phyloP scores from a whole-genome alignment of 2,113 vertebrate genomes.

The Seriola aureovittata region DNA sequence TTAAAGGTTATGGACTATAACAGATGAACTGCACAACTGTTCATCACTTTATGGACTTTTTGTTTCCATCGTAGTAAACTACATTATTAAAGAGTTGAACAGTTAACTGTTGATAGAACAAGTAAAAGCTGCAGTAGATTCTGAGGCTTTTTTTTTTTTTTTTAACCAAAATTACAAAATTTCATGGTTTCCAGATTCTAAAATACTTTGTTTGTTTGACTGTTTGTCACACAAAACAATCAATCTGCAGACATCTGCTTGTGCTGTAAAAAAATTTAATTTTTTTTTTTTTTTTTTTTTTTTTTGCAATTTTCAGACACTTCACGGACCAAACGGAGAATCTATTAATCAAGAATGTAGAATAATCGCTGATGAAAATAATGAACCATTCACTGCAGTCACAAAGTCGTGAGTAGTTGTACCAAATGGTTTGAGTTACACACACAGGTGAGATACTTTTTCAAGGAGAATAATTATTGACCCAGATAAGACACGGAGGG shows the following conservation, averaged over 20 bases:
- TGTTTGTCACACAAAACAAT: too few species aligned
- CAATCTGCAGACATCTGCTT: too few species aligned
- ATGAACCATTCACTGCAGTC: neutral
- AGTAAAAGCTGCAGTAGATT: neutral
- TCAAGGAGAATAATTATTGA: neutral
- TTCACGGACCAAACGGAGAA: neutral
- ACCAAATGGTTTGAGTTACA: neutral
- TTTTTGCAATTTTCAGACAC: too few species aligned
- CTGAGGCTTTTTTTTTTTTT: neutral
- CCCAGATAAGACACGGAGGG: neutral
- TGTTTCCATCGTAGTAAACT: neutral
- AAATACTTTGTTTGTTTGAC: neutral
- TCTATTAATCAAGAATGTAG: neutral
- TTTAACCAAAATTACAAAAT: neutral
- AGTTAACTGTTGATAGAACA: neutral
- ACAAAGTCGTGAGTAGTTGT: neutral
- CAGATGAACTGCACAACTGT: neutral
- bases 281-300: too few species aligned
- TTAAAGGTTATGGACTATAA: neutral
- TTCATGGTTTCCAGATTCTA: too few species aligned
- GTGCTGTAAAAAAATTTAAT: too few species aligned
- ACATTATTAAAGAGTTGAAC: too few species aligned
- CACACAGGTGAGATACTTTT: neutral
- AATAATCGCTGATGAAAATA: neutral
- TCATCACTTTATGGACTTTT: neutral